A percentile compares a stretch with the other conserved stretches of the same genome.
phyloP scores from a whole-genome alignment of 2,797 vertebrate genomes.

The Coilia nasus region DNA sequence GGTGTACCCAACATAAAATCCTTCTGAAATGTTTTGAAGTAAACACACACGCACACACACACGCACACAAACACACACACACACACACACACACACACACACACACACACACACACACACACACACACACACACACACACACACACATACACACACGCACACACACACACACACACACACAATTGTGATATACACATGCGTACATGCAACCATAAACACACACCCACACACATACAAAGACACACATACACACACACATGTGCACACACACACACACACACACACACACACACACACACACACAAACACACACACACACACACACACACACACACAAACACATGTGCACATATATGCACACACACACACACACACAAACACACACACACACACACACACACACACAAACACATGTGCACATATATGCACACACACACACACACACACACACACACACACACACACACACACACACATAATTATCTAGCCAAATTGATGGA shows the following conservation, averaged over 20 bases:
- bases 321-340: constrained; percentile 2
- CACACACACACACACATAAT: background rate
- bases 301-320: background rate
- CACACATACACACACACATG: background rate
- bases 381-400: constrained; percentile 24
- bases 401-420: constrained; percentile 19
- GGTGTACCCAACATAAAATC: background rate
- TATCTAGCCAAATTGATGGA: background rate
- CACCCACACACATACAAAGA: background rate
- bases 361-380: background rate
- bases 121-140: too few species aligned
- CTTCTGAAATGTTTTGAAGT: background rate
- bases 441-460: constrained; percentile 19
- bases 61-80: constrained; percentile 29
- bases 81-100: constrained; percentile 17
- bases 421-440: constrained; percentile 7
- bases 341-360: background rate
- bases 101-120: constrained; percentile 16
- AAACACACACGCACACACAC: constrained; percentile 22
- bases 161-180: background rate
- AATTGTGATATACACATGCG: too few species aligned
- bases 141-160: background rate
- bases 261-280: too few species aligned
- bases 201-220: too few species aligned
- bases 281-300: background rate